These are phyloP conservation scores for Passer domesticus DNA, from an alignment of 2,113 vertebrate genomes.

Conservation along the genomic window DNA sequence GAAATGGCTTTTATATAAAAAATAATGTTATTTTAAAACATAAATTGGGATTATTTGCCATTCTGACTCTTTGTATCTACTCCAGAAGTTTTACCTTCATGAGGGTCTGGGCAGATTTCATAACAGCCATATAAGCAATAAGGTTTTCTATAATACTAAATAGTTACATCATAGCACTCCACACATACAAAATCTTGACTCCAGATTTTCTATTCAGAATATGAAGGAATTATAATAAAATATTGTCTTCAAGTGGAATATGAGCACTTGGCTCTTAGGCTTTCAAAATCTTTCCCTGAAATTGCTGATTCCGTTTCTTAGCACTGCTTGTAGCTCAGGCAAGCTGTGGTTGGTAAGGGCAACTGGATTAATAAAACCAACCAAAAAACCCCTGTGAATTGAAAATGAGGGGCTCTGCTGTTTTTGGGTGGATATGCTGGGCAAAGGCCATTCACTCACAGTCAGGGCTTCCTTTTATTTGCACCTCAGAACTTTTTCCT, in stretches of 20 bases:
- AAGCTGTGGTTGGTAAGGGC: not conserved
- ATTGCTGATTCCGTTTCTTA: not conserved
- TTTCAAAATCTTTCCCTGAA: not conserved
- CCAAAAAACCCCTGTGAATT: not conserved
- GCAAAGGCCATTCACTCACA: not conserved
- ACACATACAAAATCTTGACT: not conserved
- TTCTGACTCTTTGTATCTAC: not conserved
- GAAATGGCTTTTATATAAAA: not conserved
- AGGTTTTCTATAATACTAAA: not conserved
- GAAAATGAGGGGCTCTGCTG: not conserved
- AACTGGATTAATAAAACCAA: not conserved
- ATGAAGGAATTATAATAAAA: not conserved
- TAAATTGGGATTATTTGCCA: not conserved
- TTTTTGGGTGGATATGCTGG: not conserved
- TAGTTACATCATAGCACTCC: not conserved
- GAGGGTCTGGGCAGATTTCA: not conserved
- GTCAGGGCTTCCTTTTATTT: not conserved
- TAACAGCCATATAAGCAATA: not conserved
- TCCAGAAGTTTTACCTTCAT: not conserved
- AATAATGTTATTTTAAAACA: constrained; percentile 1
- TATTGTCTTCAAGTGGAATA: not conserved
- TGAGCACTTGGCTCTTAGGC: not conserved
- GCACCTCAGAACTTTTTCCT: not conserved
- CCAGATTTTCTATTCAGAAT: not conserved
- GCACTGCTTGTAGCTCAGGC: not conserved